A percentile compares a stretch with the other conserved stretches of the same genome.
These are phyloP conservation scores for Neotoxoptera formosana DNA, from an alignment of 1,140 invertebrate genomes.

Conservation along the genomic window DNA sequence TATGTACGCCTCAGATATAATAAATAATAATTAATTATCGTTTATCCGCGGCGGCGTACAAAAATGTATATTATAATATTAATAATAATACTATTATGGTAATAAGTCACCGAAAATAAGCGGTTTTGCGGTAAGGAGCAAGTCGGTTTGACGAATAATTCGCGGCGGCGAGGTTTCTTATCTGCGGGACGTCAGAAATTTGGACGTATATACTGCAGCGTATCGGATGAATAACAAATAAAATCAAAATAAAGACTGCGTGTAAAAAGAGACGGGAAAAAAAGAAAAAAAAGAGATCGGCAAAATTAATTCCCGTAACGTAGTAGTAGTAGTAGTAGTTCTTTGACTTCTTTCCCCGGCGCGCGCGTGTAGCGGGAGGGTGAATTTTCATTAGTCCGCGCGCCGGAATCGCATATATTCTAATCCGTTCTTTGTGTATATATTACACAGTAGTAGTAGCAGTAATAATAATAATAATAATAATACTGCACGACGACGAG, in stretches of 20 bases:
- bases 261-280: not conserved
- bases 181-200: constrained; percentile 38
- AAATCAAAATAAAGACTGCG: not conserved
- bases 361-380: not conserved
- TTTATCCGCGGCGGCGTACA: not conserved
- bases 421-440: constrained; percentile 56
- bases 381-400: constrained; percentile 56
- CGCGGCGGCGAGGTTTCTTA: not conserved
- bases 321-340: not conserved
- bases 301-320: constrained; percentile 52
- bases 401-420: constrained; percentile 53
- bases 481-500: constrained; percentile 23
- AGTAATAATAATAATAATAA: not conserved
- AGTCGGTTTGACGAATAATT: not conserved
- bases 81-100: not conserved
- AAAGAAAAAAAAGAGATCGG: not conserved
- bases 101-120: not conserved
- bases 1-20: not conserved
- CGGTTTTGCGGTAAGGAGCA: not conserved
- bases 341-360: constrained; percentile 36
- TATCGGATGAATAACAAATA: not conserved
- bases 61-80: not conserved
- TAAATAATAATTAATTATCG: constrained; percentile 25
- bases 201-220: too few relatives aligned
- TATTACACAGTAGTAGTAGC: not conserved